Evolutionary conservation across 2,797 vertebrate genomes (phyloP), one percentile per base, ranked within the genome.

Genomic region (Cyprinella venusta): DNA sequence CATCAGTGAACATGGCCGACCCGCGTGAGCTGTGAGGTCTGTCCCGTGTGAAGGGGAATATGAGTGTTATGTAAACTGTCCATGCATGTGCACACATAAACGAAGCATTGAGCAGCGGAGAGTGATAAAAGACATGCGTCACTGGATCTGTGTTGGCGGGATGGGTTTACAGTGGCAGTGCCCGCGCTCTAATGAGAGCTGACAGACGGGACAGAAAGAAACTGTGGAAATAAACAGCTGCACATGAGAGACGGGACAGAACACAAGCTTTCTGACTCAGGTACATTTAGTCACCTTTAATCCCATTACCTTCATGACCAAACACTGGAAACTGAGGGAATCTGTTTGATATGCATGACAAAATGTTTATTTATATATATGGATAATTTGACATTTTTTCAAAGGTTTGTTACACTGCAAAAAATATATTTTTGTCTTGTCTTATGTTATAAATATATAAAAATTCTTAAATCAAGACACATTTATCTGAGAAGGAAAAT

Each of bases 221-320:
- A 93, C 78, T 91, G 90, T 87, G 91, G 94, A 93, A 94, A 92
- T 91, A 94, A 92, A 93, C 90, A 89, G 88, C 77, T 81, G 90
- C 86, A 91, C 90, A 91, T 69, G 91, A 90, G 91, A 61, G 24
- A 26, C 12, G 10, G 24, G 24, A 61, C 59, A 61, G 24, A 83
- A 77, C 80, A 36, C 87, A 82, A 89, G 87, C 56, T 50, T 6
- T 72, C 75, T 91, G 91, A 87, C 88, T 91, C 91, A 90, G 86
- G 91, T 92, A 90, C 91, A 91, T 91, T 78, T 91, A 90, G 92
- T 82, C 84, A 78, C 77, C 70, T 61, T 84, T 88, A 91, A 90
- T 91, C 88, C 86, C 92, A 92, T 92, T 91, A 48, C 45, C 45
- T 65, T 90, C 89, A 63, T 61, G 67, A 40, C 56, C 61, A 68